Percentiles rank a stretch among this genome's conserved stretches.
Conservation (phyloP, 2,888 invertebrate genomes). For the Nephrotoma guestfalica region DNA sequence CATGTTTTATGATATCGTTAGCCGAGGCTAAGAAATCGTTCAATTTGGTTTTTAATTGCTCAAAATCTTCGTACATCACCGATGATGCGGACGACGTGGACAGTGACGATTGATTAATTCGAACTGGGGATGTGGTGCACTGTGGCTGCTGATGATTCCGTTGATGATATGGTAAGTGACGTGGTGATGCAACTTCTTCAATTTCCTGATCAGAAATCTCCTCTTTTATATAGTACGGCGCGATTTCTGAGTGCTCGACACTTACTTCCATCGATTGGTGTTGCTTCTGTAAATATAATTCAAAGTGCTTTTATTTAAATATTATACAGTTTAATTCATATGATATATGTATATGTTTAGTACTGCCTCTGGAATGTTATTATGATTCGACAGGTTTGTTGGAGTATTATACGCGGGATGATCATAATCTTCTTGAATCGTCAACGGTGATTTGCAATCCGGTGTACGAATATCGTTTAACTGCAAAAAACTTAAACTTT, state of each 20-base stretch:
- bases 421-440: not conserved
- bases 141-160: not conserved
- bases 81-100: not conserved
- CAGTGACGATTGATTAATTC: not conserved
- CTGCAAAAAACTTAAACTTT: not conserved
- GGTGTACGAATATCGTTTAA: not conserved
- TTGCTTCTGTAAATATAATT: not conserved
- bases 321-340: not conserved
- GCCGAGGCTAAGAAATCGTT: not conserved
- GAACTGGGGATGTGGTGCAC: not conserved
- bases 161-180: not conserved
- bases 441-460: not conserved
- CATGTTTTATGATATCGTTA: not conserved
- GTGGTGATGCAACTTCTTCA: not conserved
- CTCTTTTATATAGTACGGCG: not conserved
- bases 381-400: not conserved
- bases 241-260: not conserved
- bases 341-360: not conserved
- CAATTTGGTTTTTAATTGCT: not conserved
- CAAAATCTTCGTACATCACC: not conserved
- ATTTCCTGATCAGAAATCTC: not conserved
- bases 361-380: not conserved
- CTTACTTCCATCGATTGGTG: not conserved
- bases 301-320: not conserved
- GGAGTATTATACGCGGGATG: not conserved